phyloP scores from a whole-genome alignment of 2,113 vertebrate genomes.

The Serilophus lunatus region DNA sequence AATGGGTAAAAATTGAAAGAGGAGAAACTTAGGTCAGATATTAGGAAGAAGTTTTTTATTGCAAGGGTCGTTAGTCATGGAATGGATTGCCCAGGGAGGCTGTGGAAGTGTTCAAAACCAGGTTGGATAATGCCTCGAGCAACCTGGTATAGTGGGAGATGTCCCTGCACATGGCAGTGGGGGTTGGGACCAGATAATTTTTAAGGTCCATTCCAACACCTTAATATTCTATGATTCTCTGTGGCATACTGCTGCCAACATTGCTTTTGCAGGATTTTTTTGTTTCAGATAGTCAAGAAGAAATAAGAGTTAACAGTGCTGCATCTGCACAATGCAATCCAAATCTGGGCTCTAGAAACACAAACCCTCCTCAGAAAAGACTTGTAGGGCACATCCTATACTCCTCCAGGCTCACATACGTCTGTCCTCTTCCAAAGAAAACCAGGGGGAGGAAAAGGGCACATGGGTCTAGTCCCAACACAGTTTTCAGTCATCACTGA shows the following conservation, averaged over 20 bases:
- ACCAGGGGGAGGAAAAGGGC: background rate
- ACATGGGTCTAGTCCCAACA: accelerated
- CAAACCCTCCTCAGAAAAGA: background rate
- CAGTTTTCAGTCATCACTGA: background rate
- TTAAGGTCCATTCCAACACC: background rate
- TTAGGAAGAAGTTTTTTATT: background rate
- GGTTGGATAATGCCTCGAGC: background rate
- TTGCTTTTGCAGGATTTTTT: background rate
- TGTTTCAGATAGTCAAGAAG: background rate
- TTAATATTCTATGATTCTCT: background rate
- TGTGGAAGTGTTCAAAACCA: background rate
- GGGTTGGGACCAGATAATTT: background rate
- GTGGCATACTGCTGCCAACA: background rate
- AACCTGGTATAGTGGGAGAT: background rate
- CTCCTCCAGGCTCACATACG: background rate
- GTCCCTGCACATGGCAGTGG: background rate
- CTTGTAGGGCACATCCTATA: background rate
- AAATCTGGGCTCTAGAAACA: background rate
- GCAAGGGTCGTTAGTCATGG: background rate
- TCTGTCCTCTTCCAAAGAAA: background rate
- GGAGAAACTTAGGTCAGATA: background rate
- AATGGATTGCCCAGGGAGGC: background rate
- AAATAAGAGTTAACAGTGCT: background rate
- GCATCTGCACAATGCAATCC: background rate
- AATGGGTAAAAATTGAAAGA: background rate